Conservation (phyloP, 2,888 invertebrate species). For the Tinea semifulvella region DNA sequence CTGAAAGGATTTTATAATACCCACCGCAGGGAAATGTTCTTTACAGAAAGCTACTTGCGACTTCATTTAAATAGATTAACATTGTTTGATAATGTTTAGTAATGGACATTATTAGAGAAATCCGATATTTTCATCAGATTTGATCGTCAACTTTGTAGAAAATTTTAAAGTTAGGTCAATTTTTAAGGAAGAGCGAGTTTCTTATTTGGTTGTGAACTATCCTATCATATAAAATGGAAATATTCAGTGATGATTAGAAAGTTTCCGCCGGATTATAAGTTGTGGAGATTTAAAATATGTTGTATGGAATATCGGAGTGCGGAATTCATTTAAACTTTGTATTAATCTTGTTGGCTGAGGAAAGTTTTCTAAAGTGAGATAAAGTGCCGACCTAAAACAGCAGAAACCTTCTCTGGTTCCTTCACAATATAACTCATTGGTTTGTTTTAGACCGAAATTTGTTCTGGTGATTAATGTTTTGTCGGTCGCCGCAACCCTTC, state of each 20-base stretch:
- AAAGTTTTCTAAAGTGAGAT: conserved; percentile 53
- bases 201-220: no score
- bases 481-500: conserved; percentile 12
- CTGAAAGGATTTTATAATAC: conserved; percentile 10
- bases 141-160: no score
- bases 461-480: conserved; percentile 14
- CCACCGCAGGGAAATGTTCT: neutral
- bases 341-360: conserved; percentile 56
- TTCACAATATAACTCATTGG: conserved; percentile 32
- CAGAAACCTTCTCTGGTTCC: conserved; percentile 34
- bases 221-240: no score
- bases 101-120: no score
- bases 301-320: conserved; percentile 26
- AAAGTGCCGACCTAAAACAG: conserved; percentile 55
- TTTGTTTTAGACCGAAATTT: conserved; percentile 13
- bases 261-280: no score
- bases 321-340: conserved; percentile 62
- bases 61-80: neutral
- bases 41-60: neutral
- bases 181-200: no score
- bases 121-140: no score
- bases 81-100: neutral
- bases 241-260: no score
- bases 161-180: no score
- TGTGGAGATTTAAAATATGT: neutral